These are phyloP conservation scores for Phylloscopus trochilus DNA, from an alignment of 2,113 vertebrate species.

Conservation along the genomic window DNA sequence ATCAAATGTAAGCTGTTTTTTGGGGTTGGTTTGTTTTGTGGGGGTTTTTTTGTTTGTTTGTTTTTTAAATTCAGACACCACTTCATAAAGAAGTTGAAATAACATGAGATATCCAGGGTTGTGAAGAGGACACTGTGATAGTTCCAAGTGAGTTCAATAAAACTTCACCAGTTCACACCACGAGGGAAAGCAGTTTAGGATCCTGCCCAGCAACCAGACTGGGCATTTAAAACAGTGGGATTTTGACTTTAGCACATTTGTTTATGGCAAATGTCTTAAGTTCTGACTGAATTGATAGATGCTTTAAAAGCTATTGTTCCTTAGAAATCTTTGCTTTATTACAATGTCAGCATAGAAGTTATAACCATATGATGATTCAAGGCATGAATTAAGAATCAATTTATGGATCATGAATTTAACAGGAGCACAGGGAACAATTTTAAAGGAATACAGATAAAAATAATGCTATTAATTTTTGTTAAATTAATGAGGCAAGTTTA, in stretches of 20 bases:
- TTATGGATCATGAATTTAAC: background rate
- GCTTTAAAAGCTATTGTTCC: background rate
- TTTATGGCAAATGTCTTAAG: background rate
- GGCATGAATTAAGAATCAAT: background rate
- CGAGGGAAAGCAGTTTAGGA: background rate
- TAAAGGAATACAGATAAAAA: slow-evolving; percentile 5
- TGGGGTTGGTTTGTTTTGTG: no score
- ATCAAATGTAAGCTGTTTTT: background rate
- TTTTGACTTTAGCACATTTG: accelerated
- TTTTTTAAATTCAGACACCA: background rate
- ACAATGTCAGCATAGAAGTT: background rate
- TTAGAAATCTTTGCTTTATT: background rate
- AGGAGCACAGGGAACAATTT: slow-evolving; percentile 7
- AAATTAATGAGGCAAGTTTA: slow-evolving; percentile 16
- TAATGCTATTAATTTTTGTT: background rate
- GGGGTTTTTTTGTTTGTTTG: no score
- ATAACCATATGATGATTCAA: background rate
- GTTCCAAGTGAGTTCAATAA: background rate
- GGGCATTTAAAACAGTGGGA: background rate
- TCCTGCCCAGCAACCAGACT: background rate
- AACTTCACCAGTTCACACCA: background rate
- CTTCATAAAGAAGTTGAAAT: background rate
- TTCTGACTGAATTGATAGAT: background rate
- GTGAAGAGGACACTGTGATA: background rate
- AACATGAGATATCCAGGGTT: background rate